Conservation (phyloP, 2,888 invertebrate genomes). For the Capitulum mitella region DNA sequence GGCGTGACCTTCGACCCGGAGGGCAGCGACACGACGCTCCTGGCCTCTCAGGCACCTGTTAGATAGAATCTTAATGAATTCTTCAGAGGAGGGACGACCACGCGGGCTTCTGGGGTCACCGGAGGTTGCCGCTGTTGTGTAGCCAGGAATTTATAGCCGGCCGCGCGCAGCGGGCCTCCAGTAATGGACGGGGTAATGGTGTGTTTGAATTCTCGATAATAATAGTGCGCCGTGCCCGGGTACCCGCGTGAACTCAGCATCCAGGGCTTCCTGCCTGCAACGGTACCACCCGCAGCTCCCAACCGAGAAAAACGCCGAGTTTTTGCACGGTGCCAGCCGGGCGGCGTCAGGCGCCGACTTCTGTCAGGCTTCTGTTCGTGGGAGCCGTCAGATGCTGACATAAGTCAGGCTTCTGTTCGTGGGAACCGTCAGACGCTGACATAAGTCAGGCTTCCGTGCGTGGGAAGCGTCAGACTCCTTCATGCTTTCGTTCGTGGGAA, state of each 20-base stretch:
- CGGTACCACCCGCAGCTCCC: background rate
- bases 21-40: background rate
- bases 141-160: conserved; percentile 15
- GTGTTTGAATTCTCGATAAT: conserved; percentile 16
- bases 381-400: background rate
- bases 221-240: background rate
- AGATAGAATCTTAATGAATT: conserved; percentile 6
- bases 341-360: background rate
- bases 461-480: too few relatives aligned
- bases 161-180: background rate
- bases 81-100: background rate
- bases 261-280: background rate
- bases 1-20: background rate
- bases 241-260: background rate
- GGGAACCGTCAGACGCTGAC: too few relatives aligned
- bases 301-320: background rate
- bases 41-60: background rate
- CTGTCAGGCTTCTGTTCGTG: background rate
- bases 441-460: too few relatives aligned
- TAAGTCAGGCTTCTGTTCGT: too few relatives aligned
- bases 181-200: conserved; percentile 1
- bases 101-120: conserved; percentile 8
- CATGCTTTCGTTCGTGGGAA: too few relatives aligned
- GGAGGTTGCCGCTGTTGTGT: conserved; percentile 7
- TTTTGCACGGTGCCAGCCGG: background rate